These are phyloP conservation scores for Athripsodes cinereus DNA, from an alignment of 2,888 invertebrate genomes.

Conservation along the genomic window DNA sequence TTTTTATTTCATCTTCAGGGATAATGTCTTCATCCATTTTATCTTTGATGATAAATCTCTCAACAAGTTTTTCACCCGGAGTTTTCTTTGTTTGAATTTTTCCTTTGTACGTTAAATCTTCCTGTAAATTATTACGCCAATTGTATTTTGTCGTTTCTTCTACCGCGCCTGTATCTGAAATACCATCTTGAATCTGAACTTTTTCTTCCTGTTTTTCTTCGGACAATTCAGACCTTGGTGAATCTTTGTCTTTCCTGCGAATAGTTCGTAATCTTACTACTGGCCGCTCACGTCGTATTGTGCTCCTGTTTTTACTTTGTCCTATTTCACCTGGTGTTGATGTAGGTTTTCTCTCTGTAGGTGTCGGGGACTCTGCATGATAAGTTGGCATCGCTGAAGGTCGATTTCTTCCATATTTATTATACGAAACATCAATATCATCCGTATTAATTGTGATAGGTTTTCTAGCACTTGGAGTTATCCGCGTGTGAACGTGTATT, in stretches of 20 bases:
- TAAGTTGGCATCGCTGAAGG: not conserved
- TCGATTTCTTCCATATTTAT: conserved; percentile 45
- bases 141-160: conserved; percentile 27
- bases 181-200: not conserved
- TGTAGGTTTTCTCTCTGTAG: not conserved
- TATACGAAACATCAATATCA: conserved; percentile 76
- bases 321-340: conserved; percentile 32
- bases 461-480: conserved; percentile 38
- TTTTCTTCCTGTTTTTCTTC: conserved; percentile 22
- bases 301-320: conserved; percentile 39
- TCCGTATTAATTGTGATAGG: conserved; percentile 77
- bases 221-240: conserved; percentile 39
- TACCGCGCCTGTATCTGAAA: not conserved
- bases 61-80: conserved; percentile 67
- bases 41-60: conserved; percentile 66
- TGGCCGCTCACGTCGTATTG: conserved; percentile 66
- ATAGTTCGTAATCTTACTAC: conserved; percentile 70
- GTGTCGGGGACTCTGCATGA: not conserved
- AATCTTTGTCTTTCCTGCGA: conserved; percentile 45
- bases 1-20: conserved; percentile 25
- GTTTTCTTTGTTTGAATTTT: conserved; percentile 55
- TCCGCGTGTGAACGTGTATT: conserved; percentile 19
- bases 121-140: conserved; percentile 61
- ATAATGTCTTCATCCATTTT: conserved; percentile 38
- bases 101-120: conserved; percentile 48